Base-by-base conservation (phyloP, 2,888 invertebrate genomes). In the Strigamia crassipes region DNA sequence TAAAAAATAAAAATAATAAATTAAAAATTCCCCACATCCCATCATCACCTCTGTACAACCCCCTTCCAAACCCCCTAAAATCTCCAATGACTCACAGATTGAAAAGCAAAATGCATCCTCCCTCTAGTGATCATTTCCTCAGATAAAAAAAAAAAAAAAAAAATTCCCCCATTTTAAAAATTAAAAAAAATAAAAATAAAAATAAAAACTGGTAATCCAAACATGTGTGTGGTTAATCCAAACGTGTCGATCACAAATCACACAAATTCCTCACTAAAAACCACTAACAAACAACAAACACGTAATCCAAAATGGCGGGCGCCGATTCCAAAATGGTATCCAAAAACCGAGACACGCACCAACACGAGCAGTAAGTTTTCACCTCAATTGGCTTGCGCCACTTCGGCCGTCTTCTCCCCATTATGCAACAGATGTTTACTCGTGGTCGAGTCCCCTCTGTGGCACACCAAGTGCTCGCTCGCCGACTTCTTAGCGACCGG, bases 351-450 rank as follows among this genome's bases (percentile, higher is more conserved):
- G 42, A n/a, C 46, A 46, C 41, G 8, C 6, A 56, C 6, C 13
- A 3, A 51, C 51, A 51, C 18, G 10, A 18, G 38, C 8, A 38
- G 9, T 9, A 34, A 3, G 6, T 34, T 34, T 34, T 34, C 4
- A 38, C 38, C 38, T 78, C 31, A 78, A 41, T 78, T 78, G 10
- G 78, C 78, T 31, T 78, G 78, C n/a, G 78, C 79, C 13, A 79
- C 46, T 79, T 46, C 79, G 18, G 61, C 61, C 10, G 79, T 79
- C 42, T 79, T 79, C 34, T 79, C 79, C 10, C 79, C 79, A 79
- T 79, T 79, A n/a, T 79, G 79, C 21, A 79, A 38, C 9, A 79
- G 41, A 41, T 42, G 79, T 78, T 41, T 34, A n/a, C 34, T 18
- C 31, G 34, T 34, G 5, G 78, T 15, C 78, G 78, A 27, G n/a